Evolutionary conservation across 2,113 vertebrate genomes (phyloP).

Genomic region (Cisticola juncidis): DNA sequence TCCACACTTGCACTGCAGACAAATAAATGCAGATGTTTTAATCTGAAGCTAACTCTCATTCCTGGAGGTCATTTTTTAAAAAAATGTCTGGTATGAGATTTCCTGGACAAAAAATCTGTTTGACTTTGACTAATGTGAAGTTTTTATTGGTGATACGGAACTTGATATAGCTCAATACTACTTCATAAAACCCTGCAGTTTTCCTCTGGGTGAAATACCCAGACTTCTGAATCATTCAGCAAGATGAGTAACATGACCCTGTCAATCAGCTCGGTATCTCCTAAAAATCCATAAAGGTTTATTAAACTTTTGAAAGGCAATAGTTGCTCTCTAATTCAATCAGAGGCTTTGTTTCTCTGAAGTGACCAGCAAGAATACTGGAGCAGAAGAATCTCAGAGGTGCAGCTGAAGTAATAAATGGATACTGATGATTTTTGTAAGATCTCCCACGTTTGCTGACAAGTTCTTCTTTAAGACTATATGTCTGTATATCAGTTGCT

Average conservation of each 20-base stretch:
- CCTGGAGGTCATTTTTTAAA: background rate
- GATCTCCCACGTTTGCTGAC: background rate
- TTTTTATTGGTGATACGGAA: background rate
- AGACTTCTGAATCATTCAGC: background rate
- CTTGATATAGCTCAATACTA: background rate
- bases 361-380: background rate
- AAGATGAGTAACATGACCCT: background rate
- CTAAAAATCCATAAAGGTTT: slow-evolving; percentile 6
- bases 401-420: background rate
- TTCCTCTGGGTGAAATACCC: background rate
- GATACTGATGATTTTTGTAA: background rate
- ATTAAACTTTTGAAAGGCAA: background rate
- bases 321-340: background rate
- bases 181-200: background rate
- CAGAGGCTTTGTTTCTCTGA: background rate
- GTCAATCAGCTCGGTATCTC: background rate
- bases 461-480: background rate
- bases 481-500: background rate
- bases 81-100: background rate
- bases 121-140: background rate
- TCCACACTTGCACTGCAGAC: background rate
- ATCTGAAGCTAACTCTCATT: background rate
- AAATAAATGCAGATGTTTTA: background rate
- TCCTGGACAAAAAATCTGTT: background rate
- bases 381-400: background rate